These are phyloP conservation scores for Pseudomyrmex pallidus DNA, from an alignment of 1,140 invertebrate species.

Conservation along the genomic window DNA sequence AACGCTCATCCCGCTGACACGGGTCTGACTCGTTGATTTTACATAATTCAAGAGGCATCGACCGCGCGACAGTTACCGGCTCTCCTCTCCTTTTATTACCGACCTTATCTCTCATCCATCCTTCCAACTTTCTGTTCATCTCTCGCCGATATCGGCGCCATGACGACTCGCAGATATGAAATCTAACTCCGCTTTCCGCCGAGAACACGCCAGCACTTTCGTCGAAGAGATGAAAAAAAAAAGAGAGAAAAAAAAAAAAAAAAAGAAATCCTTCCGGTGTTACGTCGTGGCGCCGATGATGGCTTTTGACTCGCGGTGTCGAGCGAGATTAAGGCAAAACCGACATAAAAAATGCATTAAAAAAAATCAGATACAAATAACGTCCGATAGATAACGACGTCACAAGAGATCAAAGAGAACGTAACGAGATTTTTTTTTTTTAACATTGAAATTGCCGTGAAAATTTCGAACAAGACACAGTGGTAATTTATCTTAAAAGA, in stretches of 20 bases:
- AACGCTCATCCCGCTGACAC: constrained; percentile 62
- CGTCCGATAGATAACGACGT: too few species aligned
- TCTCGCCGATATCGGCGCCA: constrained; percentile 59
- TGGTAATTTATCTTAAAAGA: constrained; percentile 13
- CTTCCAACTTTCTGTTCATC: constrained; percentile 67
- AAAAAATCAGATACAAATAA: neutral
- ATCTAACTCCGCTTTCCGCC: constrained; percentile 18
- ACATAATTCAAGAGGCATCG: constrained; percentile 68
- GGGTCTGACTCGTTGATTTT: constrained; percentile 70
- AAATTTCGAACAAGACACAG: neutral
- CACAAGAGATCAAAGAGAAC: neutral
- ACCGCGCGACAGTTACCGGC: constrained; percentile 54
- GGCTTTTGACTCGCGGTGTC: neutral
- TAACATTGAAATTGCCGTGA: too few species aligned
- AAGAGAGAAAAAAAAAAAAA: constrained; percentile 22
- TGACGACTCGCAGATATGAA: constrained; percentile 52
- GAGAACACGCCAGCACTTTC: constrained; percentile 48
- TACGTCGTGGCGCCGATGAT: neutral
- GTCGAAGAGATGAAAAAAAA: constrained; percentile 14
- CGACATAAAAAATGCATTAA: neutral
- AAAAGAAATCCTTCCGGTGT: neutral
- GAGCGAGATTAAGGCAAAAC: constrained; percentile 9
- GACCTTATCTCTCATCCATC: constrained; percentile 59
- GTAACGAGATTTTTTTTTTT: neutral
- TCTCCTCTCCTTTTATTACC: constrained; percentile 62